phyloP scores from a whole-genome alignment of 2,888 invertebrate genomes.

The Ctena decussata region DNA sequence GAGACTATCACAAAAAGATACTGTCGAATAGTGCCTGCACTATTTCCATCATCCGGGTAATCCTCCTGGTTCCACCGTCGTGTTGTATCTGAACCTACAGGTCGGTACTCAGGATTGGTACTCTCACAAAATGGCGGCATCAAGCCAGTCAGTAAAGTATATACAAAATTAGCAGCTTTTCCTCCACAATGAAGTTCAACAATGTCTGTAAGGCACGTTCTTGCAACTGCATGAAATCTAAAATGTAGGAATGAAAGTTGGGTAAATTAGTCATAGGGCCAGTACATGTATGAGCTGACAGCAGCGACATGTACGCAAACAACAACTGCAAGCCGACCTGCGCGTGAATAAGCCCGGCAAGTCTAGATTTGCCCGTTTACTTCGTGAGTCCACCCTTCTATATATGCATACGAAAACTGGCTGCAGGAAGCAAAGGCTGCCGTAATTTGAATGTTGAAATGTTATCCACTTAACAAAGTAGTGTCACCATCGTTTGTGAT shows the following conservation, averaged over 20 bases:
- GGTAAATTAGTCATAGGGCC: too few species aligned
- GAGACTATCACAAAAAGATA: not conserved
- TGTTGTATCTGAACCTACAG: not conserved
- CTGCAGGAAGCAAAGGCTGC: too few species aligned
- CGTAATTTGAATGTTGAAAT: too few species aligned
- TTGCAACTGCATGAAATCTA: constrained; percentile 60
- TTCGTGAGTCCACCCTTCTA: too few species aligned
- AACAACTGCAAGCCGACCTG: too few species aligned
- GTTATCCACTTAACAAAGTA: too few species aligned
- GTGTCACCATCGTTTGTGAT: too few species aligned
- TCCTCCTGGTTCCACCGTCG: not conserved
- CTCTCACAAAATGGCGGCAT: constrained; percentile 66
- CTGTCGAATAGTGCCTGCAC: not conserved
- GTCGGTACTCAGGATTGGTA: constrained; percentile 28
- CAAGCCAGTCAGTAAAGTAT: constrained; percentile 52
- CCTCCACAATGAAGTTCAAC: constrained; percentile 59
- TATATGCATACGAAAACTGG: too few species aligned
- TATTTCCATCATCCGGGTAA: not conserved
- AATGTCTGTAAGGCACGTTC: constrained; percentile 61
- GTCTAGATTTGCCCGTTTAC: too few species aligned
- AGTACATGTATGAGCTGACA: too few species aligned
- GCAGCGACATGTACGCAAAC: too few species aligned
- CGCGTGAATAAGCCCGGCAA: too few species aligned
- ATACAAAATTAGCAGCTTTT: constrained; percentile 64
- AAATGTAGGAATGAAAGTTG: not conserved